Percentiles rank a stretch among this genome's conserved stretches.
Conservation (phyloP, 2,113 vertebrate genomes). For the Polypterus bichir region DNA sequence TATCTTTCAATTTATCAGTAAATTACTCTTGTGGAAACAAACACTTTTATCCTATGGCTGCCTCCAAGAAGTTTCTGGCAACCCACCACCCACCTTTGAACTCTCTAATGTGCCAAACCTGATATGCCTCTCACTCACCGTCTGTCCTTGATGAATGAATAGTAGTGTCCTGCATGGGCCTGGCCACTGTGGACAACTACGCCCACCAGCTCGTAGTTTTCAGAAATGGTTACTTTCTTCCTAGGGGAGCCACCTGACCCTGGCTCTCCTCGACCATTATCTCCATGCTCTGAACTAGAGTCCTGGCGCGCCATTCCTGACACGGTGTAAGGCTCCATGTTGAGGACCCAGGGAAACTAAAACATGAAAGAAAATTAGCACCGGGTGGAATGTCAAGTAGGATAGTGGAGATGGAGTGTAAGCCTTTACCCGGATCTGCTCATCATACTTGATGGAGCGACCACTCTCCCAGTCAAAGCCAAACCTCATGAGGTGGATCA, state of each 20-base stretch:
- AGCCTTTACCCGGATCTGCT: slow-evolving; percentile 81
- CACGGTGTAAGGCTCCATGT: slow-evolving; percentile 97
- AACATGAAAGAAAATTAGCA: background rate
- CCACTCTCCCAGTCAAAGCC: slow-evolving; percentile 98
- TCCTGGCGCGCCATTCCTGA: slow-evolving; percentile 95
- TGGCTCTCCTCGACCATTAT: slow-evolving; percentile 64
- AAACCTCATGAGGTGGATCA: slow-evolving; percentile 96
- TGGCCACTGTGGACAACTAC: slow-evolving; percentile 96
- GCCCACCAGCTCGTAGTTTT: slow-evolving; percentile 94
- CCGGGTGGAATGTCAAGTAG: background rate
- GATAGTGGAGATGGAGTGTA: background rate
- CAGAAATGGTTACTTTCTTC: slow-evolving; percentile 93
- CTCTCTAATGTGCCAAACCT: background rate
- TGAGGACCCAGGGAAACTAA: slow-evolving; percentile 94
- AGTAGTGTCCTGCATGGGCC: slow-evolving; percentile 93
- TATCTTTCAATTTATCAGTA: too few species aligned
- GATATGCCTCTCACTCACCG: slow-evolving; percentile 55
- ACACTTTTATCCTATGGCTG: background rate
- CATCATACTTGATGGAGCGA: slow-evolving; percentile 95
- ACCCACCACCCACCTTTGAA: background rate
- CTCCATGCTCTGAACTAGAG: slow-evolving; percentile 73
- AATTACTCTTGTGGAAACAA: too few species aligned
- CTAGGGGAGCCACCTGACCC: slow-evolving; percentile 76
- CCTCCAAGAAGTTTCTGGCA: background rate
- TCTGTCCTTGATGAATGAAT: slow-evolving; percentile 95